Conservation (phyloP, 2,113 vertebrate genomes). For the Calypte anna region DNA sequence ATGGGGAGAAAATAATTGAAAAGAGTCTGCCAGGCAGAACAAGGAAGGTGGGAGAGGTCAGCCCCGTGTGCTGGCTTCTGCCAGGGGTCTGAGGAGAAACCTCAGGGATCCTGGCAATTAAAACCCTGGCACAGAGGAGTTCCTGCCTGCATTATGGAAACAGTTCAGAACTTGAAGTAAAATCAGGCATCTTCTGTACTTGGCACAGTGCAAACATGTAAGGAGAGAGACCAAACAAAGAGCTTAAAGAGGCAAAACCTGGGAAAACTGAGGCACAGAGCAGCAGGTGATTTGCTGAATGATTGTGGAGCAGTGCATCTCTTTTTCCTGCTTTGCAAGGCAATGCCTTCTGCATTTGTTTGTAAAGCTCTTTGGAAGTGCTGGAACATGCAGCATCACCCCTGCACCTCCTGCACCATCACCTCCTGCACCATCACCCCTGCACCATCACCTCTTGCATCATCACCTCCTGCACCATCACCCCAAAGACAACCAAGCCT, state of each 20-base stretch:
- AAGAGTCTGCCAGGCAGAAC: constrained; percentile 14
- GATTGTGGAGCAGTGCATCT: neutral
- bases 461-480: too few relatives aligned
- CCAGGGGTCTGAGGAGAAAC: neutral
- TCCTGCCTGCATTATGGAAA: neutral
- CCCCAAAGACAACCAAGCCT: neutral
- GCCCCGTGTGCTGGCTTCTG: neutral
- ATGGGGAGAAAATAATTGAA: constrained; percentile 35
- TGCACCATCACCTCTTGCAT: neutral
- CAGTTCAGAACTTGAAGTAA: neutral
- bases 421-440: too few relatives aligned
- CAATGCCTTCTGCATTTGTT: neutral
- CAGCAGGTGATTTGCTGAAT: neutral
- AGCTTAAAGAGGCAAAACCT: neutral
- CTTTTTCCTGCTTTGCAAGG: neutral
- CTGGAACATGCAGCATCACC: neutral
- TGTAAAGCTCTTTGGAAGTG: neutral
- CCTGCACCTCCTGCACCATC: neutral
- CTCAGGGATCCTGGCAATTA: neutral
- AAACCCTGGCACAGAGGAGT: neutral
- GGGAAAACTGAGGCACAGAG: neutral
- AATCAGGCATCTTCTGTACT: neutral
- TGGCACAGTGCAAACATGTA: neutral
- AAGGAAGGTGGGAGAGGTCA: constrained; percentile 14
- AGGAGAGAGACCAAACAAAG: neutral